Evolutionary conservation across 2,888 invertebrate species (phyloP), one percentile per base, ranked within the genome.

Genomic region (Linyphia triangularis): DNA sequence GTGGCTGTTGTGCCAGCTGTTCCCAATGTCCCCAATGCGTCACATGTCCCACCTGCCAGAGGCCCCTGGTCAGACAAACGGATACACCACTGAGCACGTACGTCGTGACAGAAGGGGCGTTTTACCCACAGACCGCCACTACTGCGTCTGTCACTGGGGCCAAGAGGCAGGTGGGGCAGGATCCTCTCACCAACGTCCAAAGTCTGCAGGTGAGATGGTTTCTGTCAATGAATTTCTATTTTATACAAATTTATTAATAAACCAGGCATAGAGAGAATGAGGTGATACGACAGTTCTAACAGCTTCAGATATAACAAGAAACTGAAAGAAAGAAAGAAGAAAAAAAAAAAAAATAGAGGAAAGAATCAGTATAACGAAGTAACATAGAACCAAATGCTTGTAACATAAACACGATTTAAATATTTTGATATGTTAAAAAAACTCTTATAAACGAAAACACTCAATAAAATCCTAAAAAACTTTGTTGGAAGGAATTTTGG

Each of bases 11-110:
- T 65, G 57, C 89, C 43, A 75, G 85, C 28, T 85, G 89, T 30
- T 65, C 95, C 95, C 88, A 83, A 90, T 91, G 83, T 89, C 91
- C 75, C 22, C 81, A 85, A 70, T 89, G 88, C 59, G 79, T 84
- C 57, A 72, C 88, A n/a, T 89, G 88, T 67, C 88, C 88, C n/a
- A 89, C 88, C 24, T 89, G 88, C 88, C 83, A 89, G 78, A 70
- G 84, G 63, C 88, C 88, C n/a, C 51, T 88, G 26, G 43, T 77
- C 61, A 83, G 69, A 72, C 26, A 24, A 63, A 40, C 43, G 28
- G 70, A 70, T 2, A 81, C 57, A 3, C 69, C 88, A n/a, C 73
- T 81, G 28, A 88, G 59, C 59, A 75, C 86, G 9, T 88, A 82
- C 59, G 61, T 83, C n/a, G 88, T 77, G 77, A 67, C 77, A 16